Evolutionary conservation across 2,888 invertebrate species (phyloP), one percentile per base, ranked within the genome.

Genomic region (Standfussiana lucernea): DNA sequence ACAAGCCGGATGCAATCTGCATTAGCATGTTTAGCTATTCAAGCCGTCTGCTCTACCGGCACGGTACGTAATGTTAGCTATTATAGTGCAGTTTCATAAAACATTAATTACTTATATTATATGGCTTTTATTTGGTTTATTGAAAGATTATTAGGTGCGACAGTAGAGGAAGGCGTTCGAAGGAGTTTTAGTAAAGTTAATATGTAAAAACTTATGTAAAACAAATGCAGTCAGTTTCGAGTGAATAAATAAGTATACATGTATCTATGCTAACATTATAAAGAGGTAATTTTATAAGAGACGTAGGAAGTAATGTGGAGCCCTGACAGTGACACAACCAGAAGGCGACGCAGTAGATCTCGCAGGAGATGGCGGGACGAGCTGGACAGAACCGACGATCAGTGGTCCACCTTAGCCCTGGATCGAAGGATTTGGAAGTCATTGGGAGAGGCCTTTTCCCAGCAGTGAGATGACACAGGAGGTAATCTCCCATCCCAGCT

Each of bases 1-100:
- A 83, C 69, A 61, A 70, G 79, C 82, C 89, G 89, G 89, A 89
- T 82, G 76, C 77, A 50, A 18, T 72, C 61, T 64, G 77, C 66
- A 80, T 80, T 81, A 82, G 83, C 85, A 78, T 82, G 80, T 71
- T 61, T 47, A 45, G 42, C 72, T 77, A 66, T 88, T 72, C 70
- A 74, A 42, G n/a, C 59, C 13, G 72, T 47, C 64, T 73, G 62
- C 35, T 79, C 66, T 82, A 77, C 77, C 81, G 78, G 68, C 79
- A 86, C 74, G 32, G 4, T 21, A 68, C 56, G 61, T 61, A 35
- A 61, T 61, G 61, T 61, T 35, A 28, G 1, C 40, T 18, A 61
- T 74, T 67, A 35, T 35, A 8, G 32, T 24, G 50, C 21, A 69
- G 75, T 74, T 78, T 78, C 56, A 61, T 77, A 79, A 79, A 72